A percentile compares a stretch with the other conserved stretches of the same genome.
Evolutionary conservation across 2,797 vertebrate genomes (phyloP).

Genomic region (Enteromius thamalakanensis): DNA sequence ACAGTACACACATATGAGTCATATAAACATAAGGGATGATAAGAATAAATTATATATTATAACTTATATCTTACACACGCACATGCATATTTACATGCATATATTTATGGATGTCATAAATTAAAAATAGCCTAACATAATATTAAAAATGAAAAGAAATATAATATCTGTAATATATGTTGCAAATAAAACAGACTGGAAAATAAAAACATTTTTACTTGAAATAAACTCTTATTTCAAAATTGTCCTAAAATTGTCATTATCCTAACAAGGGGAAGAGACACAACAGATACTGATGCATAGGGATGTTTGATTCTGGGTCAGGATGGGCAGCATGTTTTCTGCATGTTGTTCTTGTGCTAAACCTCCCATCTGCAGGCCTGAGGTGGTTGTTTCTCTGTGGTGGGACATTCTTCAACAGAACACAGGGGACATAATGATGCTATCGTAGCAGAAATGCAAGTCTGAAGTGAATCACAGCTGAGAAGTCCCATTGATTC

Average conservation of each 20-base stretch:
- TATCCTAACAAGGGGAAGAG: background rate
- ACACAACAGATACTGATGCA: background rate
- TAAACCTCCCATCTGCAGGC: background rate
- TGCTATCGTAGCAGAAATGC: background rate
- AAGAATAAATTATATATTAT: too few species aligned
- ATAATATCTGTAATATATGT: background rate
- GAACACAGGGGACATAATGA: slow-evolving; percentile 36
- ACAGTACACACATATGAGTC: too few species aligned
- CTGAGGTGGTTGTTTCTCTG: background rate
- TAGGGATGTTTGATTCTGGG: background rate
- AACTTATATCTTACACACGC: too few species aligned
- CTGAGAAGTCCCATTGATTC: slow-evolving; percentile 47
- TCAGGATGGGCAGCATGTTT: background rate
- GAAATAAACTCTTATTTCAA: background rate
- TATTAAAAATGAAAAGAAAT: background rate
- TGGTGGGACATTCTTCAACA: slow-evolving; percentile 3
- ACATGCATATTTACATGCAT: too few species aligned
- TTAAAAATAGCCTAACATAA: background rate
- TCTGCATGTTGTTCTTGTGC: background rate
- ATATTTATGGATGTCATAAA: too few species aligned
- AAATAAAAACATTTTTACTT: background rate
- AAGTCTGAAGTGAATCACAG: slow-evolving; percentile 39
- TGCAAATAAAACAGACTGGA: background rate
- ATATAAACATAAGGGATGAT: too few species aligned
- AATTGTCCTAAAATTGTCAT: background rate